These are phyloP conservation scores for Tragelaphus oryx DNA, from an alignment of 2,797 vertebrate species.

Conservation along the genomic window DNA sequence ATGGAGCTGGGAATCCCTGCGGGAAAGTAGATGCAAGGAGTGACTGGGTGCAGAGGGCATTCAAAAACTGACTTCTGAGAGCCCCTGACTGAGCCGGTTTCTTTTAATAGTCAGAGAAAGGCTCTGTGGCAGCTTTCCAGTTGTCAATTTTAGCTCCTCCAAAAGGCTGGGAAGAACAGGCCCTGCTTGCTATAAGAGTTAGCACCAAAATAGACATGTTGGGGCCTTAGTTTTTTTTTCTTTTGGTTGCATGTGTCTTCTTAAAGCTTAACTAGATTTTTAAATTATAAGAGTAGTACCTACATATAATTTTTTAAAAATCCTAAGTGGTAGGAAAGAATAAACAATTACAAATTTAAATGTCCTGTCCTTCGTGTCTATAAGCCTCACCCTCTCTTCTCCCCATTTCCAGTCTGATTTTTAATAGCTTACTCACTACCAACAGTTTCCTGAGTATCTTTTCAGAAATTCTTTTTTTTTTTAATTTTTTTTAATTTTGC, in stretches of 20 bases:
- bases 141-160: slow-evolving; percentile 41
- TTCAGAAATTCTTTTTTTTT: not conserved
- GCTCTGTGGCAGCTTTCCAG: not conserved
- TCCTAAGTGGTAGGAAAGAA: not conserved
- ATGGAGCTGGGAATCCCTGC: not conserved
- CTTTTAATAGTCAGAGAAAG: slow-evolving; percentile 58
- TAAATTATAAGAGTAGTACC: not conserved
- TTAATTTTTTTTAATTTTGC: too few species aligned
- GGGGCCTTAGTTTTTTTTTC: not conserved
- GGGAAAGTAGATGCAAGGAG: not conserved
- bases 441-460: not conserved
- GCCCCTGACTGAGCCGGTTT: not conserved
- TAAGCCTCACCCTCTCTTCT: too few species aligned
- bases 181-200: not conserved
- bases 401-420: not conserved
- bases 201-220: not conserved
- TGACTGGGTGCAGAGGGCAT: not conserved
- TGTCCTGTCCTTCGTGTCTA: not conserved
- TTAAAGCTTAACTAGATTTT: slow-evolving; percentile 2
- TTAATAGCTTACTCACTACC: not conserved
- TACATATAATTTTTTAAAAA: not conserved
- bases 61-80: not conserved
- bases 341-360: not conserved
- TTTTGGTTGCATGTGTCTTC: not conserved
- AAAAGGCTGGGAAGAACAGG: not conserved